A percentile compares a stretch with the other conserved stretches of the same genome.
Conservation (phyloP, 2,888 invertebrate genomes). For the Antheraea assamensis region DNA sequence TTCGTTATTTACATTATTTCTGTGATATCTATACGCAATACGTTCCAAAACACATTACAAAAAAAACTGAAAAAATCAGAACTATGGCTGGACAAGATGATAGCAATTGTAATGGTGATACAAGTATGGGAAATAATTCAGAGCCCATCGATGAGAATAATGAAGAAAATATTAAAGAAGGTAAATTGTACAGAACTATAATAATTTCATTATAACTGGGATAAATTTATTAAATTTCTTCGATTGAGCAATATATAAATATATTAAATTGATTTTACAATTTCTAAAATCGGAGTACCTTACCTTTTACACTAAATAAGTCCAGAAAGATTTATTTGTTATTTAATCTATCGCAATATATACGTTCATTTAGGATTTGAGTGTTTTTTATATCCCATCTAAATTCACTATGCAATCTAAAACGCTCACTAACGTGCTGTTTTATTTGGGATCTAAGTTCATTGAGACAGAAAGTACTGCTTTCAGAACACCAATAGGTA, state of each 20-base stretch:
- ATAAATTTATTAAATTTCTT: neutral
- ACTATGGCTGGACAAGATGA: constrained; percentile 40
- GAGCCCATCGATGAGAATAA: constrained; percentile 38
- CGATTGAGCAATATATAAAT: neutral
- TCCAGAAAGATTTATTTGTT: neutral
- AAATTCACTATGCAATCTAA: too few species aligned
- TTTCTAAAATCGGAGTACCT: neutral
- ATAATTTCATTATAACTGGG: neutral
- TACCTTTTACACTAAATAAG: neutral
- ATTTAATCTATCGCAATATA: too few species aligned
- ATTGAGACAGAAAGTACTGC: neutral
- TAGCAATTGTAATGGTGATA: constrained; percentile 29
- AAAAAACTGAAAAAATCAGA: constrained; percentile 1
- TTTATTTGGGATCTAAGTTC: neutral
- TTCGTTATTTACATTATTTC: neutral
- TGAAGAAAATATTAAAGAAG: constrained; percentile 29
- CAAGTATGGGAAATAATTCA: constrained; percentile 34
- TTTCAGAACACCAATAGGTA: neutral
- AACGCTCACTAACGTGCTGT: neutral
- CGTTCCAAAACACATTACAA: neutral
- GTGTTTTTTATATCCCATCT: neutral
- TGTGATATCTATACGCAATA: neutral
- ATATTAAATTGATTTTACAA: neutral
- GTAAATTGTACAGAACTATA: neutral
- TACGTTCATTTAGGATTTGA: neutral